phyloP scores from a whole-genome alignment of 2,888 invertebrate species.

The Drosophila merina region DNA sequence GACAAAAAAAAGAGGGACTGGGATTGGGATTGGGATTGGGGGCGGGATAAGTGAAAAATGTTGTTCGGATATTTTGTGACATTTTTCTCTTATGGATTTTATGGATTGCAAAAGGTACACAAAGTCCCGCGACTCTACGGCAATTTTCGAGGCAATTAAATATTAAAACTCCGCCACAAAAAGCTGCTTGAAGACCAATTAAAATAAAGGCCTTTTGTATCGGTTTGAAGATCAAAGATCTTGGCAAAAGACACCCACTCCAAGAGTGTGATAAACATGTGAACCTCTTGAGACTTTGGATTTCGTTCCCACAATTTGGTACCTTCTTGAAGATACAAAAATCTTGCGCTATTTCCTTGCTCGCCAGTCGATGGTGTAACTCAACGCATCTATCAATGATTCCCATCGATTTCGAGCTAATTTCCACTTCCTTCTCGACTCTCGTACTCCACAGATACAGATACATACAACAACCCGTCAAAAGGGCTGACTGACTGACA shows the following conservation, averaged over 20 bases:
- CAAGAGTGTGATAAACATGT: not conserved
- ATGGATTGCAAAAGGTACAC: conserved; percentile 4
- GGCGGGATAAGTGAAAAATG: conserved; percentile 38
- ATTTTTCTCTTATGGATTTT: conserved; percentile 24
- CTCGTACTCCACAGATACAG: too few relatives aligned
- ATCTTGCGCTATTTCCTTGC: too few relatives aligned
- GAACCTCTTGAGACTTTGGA: not conserved
- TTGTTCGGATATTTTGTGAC: conserved; percentile 27
- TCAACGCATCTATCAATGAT: conserved; percentile 31
- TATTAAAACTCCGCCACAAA: too few relatives aligned
- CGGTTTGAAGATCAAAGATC: too few relatives aligned
- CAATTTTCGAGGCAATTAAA: too few relatives aligned
- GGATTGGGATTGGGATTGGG: too few relatives aligned
- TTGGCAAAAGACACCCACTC: too few relatives aligned
- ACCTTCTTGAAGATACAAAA: too few relatives aligned
- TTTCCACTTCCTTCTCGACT: conserved; percentile 32
- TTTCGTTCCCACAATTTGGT: too few relatives aligned
- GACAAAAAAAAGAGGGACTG: not conserved
- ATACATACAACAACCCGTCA: conserved; percentile 10
- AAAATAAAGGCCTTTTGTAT: too few relatives aligned
- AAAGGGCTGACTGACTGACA: conserved; percentile 35
- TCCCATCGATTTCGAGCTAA: conserved; percentile 44
- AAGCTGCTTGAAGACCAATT: too few relatives aligned
- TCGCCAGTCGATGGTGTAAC: conserved; percentile 21
- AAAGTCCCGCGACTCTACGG: too few relatives aligned